Percentiles rank a stretch among this genome's conserved stretches.
Evolutionary conservation across 2,888 invertebrate species (phyloP).

Genomic region (Nineta flava): DNA sequence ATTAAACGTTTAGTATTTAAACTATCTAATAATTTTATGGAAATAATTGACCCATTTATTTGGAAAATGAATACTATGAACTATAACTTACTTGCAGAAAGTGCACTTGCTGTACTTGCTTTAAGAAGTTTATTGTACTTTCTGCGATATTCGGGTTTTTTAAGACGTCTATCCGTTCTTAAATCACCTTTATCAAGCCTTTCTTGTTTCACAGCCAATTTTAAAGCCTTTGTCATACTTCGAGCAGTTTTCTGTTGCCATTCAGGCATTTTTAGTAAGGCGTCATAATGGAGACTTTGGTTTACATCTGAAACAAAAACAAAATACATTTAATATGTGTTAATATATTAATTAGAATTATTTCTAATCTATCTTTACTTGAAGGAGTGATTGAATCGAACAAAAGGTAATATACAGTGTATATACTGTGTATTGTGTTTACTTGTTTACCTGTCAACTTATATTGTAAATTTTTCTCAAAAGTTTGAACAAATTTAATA

Average conservation of each 20-base stretch:
- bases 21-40: too few relatives aligned
- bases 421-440: too few relatives aligned
- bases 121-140: conserved; percentile 32
- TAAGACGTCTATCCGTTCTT: conserved; percentile 22
- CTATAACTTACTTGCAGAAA: conserved; percentile 29
- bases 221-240: conserved; percentile 24
- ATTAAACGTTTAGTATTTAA: too few relatives aligned
- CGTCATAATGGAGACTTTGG: conserved; percentile 49
- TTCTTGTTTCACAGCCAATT: conserved; percentile 21
- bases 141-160: conserved; percentile 28
- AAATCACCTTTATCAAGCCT: conserved; percentile 18
- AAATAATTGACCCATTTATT: too few relatives aligned
- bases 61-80: too few relatives aligned
- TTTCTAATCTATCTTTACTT: too few relatives aligned
- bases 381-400: too few relatives aligned
- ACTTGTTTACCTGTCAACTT: too few relatives aligned
- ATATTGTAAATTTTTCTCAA: too few relatives aligned
- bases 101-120: conserved; percentile 30
- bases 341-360: background rate
- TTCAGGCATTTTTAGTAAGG: conserved; percentile 57
- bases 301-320: conserved; percentile 39
- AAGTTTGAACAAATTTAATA: too few relatives aligned
- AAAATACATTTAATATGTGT: background rate
- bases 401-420: too few relatives aligned
- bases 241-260: conserved; percentile 58